Base-by-base conservation (phyloP, 2,113 vertebrate species). In the Ailurus styani region DNA sequence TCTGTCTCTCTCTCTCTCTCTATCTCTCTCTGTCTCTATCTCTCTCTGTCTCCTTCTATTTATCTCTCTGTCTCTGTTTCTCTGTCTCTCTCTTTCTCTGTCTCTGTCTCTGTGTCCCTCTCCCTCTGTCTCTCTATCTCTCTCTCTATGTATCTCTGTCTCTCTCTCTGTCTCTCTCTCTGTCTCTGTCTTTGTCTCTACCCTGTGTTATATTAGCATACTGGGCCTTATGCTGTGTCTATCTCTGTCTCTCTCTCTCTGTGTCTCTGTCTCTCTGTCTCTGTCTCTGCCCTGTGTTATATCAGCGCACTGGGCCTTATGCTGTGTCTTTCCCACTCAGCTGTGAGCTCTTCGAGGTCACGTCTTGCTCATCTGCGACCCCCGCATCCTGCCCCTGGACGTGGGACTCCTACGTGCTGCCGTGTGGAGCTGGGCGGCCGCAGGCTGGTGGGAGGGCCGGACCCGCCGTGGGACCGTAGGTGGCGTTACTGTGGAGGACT, bases 391-490 rank as follows among this genome's bases (percentile, higher is more conserved):
- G 25, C 66, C 17, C 6, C 0, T 0, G 25, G 72, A 45, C 1
- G 3, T 45, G 25, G 72, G 72, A 1, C 23, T 2, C 12, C 6
- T 0, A 3, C 2, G 11, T 25, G 37, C n/a, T 2, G 9, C 40
- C 1, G 3, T 0, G 13, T 15, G 40, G 72, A 29, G 3, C 40
- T 66, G 25, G 40, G 40, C 10, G 15, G 29, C 29, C 62, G 2
- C 29, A 14, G 62, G 62, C 54, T 18, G 21, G 31, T 6, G 3
- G 64, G 3, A 45, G 23, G 72, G 12, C 64, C 15, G 72, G 42
- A 3, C 13, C 72, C 7, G 13, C 14, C 7, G 0, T 0, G 7
- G 42, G 14, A 29, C 27, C 3, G 3, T 5, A 4, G 42, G 72
- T 45, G 4, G 42, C 15, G 27, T 27, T 1, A 1, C 27, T 42